Percentiles rank a stretch among this genome's conserved stretches.
Evolutionary conservation across 2,797 vertebrate species (phyloP).

Genomic region (Poecile montanus): DNA sequence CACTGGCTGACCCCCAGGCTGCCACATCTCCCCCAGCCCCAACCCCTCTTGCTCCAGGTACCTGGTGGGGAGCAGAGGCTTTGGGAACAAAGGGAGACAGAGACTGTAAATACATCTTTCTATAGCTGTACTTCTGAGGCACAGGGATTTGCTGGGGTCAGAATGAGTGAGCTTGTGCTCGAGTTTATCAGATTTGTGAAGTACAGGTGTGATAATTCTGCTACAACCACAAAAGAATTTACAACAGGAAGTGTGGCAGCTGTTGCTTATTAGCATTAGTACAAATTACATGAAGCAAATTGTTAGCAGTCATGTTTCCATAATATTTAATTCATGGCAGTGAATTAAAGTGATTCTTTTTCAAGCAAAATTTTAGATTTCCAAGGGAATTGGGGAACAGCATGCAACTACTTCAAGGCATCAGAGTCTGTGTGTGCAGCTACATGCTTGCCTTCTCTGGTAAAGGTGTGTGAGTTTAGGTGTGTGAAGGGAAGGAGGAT

Average conservation of each 20-base stretch:
- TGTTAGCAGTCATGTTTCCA: conserved; percentile 78
- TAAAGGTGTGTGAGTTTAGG: not conserved
- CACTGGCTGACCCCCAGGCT: not conserved
- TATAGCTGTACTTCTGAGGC: not conserved
- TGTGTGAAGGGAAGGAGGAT: not conserved
- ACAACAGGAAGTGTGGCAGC: conserved; percentile 75
- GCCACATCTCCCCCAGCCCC: not conserved
- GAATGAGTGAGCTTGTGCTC: not conserved
- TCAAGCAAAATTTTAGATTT: conserved; percentile 65
- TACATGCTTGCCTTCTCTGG: not conserved
- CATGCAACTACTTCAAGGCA: not conserved
- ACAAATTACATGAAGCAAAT: conserved; percentile 78
- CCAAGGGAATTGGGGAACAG: conserved; percentile 39
- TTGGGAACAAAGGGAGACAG: not conserved
- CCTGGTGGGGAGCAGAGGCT: not conserved
- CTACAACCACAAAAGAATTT: conserved; percentile 73
- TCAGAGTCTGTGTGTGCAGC: not conserved
- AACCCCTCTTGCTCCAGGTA: not conserved
- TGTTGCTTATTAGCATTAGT: conserved; percentile 79
- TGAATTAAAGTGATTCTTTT: conserved; percentile 64
- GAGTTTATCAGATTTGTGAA: conserved; percentile 33
- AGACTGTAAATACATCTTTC: not conserved
- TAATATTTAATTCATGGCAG: conserved; percentile 72
- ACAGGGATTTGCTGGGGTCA: conserved; percentile 27
- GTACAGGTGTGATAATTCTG: conserved; percentile 63